Base-by-base conservation (phyloP, 2,888 invertebrate genomes). In the Nomada fabriciana region DNA sequence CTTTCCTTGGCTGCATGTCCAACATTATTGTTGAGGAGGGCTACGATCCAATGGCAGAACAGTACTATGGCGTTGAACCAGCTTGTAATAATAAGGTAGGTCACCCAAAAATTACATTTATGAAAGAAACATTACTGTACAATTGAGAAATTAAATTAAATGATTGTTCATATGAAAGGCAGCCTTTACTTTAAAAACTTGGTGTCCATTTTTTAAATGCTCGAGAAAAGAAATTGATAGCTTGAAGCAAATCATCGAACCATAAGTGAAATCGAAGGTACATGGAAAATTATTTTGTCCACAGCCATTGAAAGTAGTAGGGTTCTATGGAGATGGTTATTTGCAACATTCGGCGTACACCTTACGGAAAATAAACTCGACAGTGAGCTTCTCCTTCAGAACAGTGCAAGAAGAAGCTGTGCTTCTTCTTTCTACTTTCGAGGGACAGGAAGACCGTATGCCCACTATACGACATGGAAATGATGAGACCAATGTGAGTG, bases 1-100 rank as follows among this genome's bases (percentile, higher is more conserved):
- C 97, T 0, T 96, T 97, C 93, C 95, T 97, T 70, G 98, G 98
- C n/a, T 98, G 98, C 91, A 95, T 98, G 94, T 96, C 96, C 67
- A 97, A 96, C 77, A 95, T 98, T 2, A 95, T 96, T 57, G 96
- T 97, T 11, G 96, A 96, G 89, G 95, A 97, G 90, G 96, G 96
- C 0, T 97, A 97, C 89, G 97, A 97, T 93, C 96, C 97, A 13
- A 94, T 97, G 87, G 96, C 96, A 65, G 96, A 97, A 75, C 95
- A 95, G 1, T 95, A 96, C 87, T 96, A 96, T 88, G 97, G 97
- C 0, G 95, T 98, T 0, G 97, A 97, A 89, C 95, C 96, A 0
- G 95, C 96, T 0, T 98, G 98, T 91, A 95, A 95, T n/a, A 95
- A 95, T 74, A 96, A 96, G 94, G 97, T 97, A 89, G 65, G 57